Base-by-base conservation (phyloP, 2,797 vertebrate species). In the Dromococcyx pavoninus region DNA sequence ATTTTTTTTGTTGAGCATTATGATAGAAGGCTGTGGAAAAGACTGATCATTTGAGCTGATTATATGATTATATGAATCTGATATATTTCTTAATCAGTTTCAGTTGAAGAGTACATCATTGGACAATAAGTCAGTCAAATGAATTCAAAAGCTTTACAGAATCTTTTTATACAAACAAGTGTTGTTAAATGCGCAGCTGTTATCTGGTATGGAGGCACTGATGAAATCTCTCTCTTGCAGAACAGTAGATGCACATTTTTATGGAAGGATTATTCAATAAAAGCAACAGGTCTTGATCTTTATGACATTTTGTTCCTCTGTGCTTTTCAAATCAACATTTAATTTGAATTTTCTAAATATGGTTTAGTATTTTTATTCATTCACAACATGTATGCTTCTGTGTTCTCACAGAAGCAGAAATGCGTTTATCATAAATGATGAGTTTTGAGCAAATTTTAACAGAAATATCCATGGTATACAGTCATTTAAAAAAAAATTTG, bases 301-400 rank as follows among this genome's bases (percentile, higher is more conserved):
- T 57, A 58, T 89, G 69, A 33, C 11, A 44, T 89, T 76, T 75
- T 87, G 75, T 95, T 92, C 51, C 23, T 16, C 48, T 4, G 15
- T 60, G 33, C 27, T 91, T 93, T 93, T 92, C 78, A 95, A 94
- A 91, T 70, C 37, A 84, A 27, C 46, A 28, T 80, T 94, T 92
- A 57, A 80, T 84, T 73, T 93, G 39, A 67, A 64, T 73, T 91
- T 82, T 37, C 69, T 93, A 83, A 95, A 72, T 93, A 51, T 56
- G 83, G 11, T 71, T 82, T 48, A 71, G 30, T 88, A 39, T 30
- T 74, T 89, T 78, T 71, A 73, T 86, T 88, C 50, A 27, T 85
- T 90, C 37, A 44, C 17, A 70, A 51, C 16, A 13, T 21, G 27
- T 9, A 23, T 41, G 14, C 25, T 54, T 81, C 33, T 71, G 7